Evolutionary conservation across 2,888 invertebrate genomes (phyloP).

Genomic region (Malacosoma neustria): DNA sequence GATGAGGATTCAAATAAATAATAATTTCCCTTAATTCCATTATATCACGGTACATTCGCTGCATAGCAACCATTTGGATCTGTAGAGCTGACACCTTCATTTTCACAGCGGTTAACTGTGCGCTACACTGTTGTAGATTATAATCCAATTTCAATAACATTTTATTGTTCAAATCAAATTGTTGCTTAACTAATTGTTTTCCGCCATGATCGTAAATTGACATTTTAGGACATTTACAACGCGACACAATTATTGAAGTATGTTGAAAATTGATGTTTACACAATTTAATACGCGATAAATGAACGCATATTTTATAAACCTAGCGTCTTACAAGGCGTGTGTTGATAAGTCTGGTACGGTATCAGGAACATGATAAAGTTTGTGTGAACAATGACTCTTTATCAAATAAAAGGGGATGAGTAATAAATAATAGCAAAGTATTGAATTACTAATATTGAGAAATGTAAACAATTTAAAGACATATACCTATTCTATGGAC

Average conservation of each 20-base stretch:
- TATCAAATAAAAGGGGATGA: too few species aligned
- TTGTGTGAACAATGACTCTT: neutral
- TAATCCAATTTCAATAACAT: slow-evolving; percentile 28
- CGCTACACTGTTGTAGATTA: slow-evolving; percentile 28
- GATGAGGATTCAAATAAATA: slow-evolving; percentile 31
- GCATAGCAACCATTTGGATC: slow-evolving; percentile 33
- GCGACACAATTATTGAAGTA: neutral
- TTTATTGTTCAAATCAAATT: slow-evolving; percentile 26
- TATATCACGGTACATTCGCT: slow-evolving; percentile 33
- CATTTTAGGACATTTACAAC: neutral
- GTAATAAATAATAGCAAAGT: too few species aligned
- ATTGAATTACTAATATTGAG: too few species aligned
- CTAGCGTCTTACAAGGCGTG: slow-evolving; percentile 3
- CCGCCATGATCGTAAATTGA: neutral
- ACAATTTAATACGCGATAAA: neutral
- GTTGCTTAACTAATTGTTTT: slow-evolving; percentile 22
- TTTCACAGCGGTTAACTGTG: slow-evolving; percentile 31
- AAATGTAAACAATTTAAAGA: too few species aligned
- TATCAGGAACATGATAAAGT: slow-evolving; percentile 5
- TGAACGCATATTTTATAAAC: neutral
- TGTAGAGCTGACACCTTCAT: slow-evolving; percentile 36
- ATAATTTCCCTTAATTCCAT: slow-evolving; percentile 45
- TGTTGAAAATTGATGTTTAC: neutral
- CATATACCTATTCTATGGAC: too few species aligned
- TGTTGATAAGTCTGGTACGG: slow-evolving; percentile 6